Percentiles rank a stretch among this genome's conserved stretches.
Conservation (phyloP, 2,888 invertebrate species). For the Sussaba pulchella region DNA sequence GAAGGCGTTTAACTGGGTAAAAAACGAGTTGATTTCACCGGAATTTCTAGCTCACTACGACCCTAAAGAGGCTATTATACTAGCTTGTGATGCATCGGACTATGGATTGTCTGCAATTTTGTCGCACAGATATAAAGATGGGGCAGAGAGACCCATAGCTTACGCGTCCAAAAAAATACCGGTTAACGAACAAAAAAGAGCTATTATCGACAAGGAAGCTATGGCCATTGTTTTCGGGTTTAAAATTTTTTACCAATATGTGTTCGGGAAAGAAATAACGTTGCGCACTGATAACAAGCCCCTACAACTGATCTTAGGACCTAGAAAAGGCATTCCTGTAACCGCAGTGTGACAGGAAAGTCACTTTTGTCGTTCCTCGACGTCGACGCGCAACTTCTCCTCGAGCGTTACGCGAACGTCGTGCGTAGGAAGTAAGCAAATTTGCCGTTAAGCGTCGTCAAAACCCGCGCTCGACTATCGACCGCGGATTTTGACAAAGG, state of each 20-base stretch:
- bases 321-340: constrained; percentile 64
- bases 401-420: too few relatives aligned
- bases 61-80: constrained; percentile 44
- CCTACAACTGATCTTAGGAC: constrained; percentile 74
- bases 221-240: constrained; percentile 24
- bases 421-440: too few relatives aligned
- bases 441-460: too few relatives aligned
- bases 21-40: constrained; percentile 56
- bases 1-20: constrained; percentile 71
- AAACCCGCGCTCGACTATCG: too few relatives aligned
- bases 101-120: constrained; percentile 72
- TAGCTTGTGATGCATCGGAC: constrained; percentile 77
- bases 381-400: too few relatives aligned
- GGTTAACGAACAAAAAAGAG: not conserved
- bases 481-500: too few relatives aligned
- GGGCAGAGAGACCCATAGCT: constrained; percentile 11
- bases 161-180: constrained; percentile 10
- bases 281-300: constrained; percentile 80
- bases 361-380: too few relatives aligned
- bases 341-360: constrained; percentile 47
- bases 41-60: constrained; percentile 62
- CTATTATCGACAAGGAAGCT: constrained; percentile 17
- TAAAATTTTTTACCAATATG: not conserved
- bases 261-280: constrained; percentile 57
- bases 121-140: constrained; percentile 46